These are phyloP conservation scores for Onychomys leucogaster DNA, from an alignment of 2,797 vertebrate genomes.

Conservation along the genomic window DNA sequence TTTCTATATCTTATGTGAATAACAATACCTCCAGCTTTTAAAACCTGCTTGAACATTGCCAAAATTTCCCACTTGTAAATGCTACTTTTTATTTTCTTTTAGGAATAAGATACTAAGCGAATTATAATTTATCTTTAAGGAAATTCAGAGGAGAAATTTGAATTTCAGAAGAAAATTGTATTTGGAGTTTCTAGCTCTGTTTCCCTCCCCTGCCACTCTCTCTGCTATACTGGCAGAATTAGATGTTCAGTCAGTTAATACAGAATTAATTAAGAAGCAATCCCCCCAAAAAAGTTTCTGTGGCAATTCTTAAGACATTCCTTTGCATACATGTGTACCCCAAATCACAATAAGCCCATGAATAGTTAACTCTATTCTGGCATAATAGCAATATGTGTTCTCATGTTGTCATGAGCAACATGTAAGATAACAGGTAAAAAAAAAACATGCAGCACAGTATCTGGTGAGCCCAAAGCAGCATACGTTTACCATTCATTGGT, in stretches of 20 bases:
- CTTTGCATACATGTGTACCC: background rate
- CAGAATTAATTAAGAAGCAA: constrained; percentile 26
- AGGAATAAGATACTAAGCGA: background rate
- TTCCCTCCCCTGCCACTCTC: background rate
- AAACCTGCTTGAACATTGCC: background rate
- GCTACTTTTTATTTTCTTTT: background rate
- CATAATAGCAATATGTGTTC: background rate
- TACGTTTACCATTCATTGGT: background rate
- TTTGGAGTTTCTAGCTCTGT: background rate
- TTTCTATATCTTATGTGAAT: background rate
- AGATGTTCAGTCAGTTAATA: background rate
- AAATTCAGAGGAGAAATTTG: constrained; percentile 11
- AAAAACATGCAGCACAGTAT: background rate
- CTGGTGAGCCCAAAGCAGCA: background rate
- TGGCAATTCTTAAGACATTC: background rate
- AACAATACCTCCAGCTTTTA: constrained; percentile 9
- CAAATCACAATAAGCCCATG: background rate
- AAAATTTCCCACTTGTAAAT: background rate
- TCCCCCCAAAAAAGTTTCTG: constrained; percentile 3
- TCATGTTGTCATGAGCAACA: background rate
- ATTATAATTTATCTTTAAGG: constrained; percentile 1
- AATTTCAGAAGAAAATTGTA: constrained; percentile 31
- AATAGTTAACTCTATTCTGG: background rate
- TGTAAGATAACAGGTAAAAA: background rate
- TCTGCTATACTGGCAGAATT: background rate